Evolutionary conservation across 2,113 vertebrate species (phyloP), one percentile per base, ranked within the genome.

Genomic region (Lota lota): DNA sequence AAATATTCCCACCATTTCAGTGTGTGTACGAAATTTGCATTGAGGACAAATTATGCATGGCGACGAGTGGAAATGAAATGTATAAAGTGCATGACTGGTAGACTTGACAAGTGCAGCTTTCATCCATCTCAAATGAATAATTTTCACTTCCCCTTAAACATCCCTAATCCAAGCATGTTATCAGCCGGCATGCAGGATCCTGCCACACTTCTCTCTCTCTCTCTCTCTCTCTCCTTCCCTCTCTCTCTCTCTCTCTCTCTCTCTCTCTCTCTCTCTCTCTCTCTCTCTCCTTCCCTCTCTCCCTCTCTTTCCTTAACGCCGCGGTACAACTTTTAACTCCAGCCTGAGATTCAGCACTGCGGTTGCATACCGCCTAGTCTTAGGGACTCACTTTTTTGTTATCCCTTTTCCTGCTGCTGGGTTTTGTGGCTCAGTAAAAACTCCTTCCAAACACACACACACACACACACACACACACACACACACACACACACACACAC

Each of bases 51-150:
- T 88, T 88, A 88, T 89, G 85, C 88, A 89, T 85, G 85, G 82
- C 81, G 85, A 85, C 88, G 82, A 87, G 79, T 88, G 84, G 86
- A 87, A 91, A 91, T 90, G 86, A 89, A 90, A 90, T 90, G 85
- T 90, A 91, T 90, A 88, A 90, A 91, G 90, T 90, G 87, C 91
- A 91, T 88, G 90, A 90, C 91, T 90, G 88, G 89, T 89, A 89
- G 89, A 87, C 86, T 91, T 91, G 89, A 92, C 90, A 91, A 93
- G 90, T 89, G 87, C 85, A 88, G 89, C 87, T 90, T 93, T 92
- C 91, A 91, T 90, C 90, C 88, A 89, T 91, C 91, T 91, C 87
- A 90, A 92, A 91, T 90, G 89, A 92, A 91, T 91, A 90, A 91
- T 91, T 92, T 91, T 91, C 87, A 87, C 88, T 92, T 91, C 87